A percentile compares a stretch with the other conserved stretches of the same genome.
phyloP scores from a whole-genome alignment of 2,113 vertebrate species.

The Oceanites oceanicus region DNA sequence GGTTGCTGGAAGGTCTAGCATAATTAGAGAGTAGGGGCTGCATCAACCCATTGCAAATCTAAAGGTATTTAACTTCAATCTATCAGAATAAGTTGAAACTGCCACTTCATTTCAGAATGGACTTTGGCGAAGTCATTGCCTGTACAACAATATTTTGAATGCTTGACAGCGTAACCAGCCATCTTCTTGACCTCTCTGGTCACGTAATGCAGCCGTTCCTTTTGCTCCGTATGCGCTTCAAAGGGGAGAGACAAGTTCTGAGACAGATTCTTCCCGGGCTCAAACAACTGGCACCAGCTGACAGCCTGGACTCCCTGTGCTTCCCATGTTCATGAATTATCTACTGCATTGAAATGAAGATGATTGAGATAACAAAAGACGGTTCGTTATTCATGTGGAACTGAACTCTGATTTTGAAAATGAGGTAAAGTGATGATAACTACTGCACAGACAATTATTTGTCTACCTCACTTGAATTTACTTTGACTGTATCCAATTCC shows the following conservation, averaged over 20 bases:
- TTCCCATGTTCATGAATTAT: not conserved
- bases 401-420: not conserved
- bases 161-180: not conserved
- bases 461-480: not conserved
- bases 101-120: not conserved
- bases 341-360: not conserved
- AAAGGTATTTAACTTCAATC: not conserved
- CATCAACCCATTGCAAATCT: not conserved
- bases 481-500: not conserved
- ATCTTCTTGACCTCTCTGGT: not conserved
- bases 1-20: not conserved
- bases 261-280: not conserved
- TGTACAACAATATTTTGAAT: not conserved
- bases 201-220: not conserved
- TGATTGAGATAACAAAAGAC: not conserved
- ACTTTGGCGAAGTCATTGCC: not conserved
- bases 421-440: not conserved
- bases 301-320: not conserved
- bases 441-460: not conserved
- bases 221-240: fast-evolving
- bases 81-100: not conserved
- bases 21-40: not conserved
- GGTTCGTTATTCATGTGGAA: not conserved
- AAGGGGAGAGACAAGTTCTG: not conserved
- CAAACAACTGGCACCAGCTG: not conserved